These are phyloP conservation scores for Lophochroa leadbeateri DNA, from an alignment of 2,113 vertebrate species.

Conservation along the genomic window DNA sequence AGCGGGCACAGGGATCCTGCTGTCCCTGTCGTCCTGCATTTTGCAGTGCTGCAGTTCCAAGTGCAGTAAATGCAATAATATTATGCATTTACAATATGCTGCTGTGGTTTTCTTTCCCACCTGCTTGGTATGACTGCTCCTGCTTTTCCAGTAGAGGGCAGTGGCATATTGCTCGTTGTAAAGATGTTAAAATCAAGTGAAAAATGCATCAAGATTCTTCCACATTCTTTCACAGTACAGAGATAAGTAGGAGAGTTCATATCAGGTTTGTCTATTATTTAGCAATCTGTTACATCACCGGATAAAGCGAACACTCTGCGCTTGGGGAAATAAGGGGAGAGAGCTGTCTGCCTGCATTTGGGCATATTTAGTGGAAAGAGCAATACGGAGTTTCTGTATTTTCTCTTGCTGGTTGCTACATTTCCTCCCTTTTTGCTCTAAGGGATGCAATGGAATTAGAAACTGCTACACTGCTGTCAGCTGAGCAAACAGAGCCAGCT, in stretches of 20 bases:
- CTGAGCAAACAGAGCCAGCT: slow-evolving; percentile 9
- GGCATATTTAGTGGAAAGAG: background rate
- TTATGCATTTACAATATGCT: background rate
- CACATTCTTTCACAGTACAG: background rate
- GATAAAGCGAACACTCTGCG: slow-evolving; percentile 21
- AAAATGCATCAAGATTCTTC: background rate
- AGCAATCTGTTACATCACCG: slow-evolving; percentile 30
- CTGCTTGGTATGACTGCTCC: rapidly evolving
- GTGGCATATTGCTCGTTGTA: background rate
- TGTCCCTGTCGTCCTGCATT: background rate
- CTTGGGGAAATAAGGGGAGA: background rate
- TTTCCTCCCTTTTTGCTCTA: slow-evolving; percentile 1
- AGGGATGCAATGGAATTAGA: background rate
- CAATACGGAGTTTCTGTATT: background rate
- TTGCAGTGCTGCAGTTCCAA: background rate
- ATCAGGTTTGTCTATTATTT: slow-evolving; percentile 44
- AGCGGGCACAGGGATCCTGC: background rate
- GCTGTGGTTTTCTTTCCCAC: background rate
- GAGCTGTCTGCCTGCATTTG: slow-evolving; percentile 26
- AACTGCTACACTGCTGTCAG: background rate
- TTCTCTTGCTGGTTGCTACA: background rate
- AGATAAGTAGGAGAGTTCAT: slow-evolving; percentile 51
- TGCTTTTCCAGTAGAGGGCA: slow-evolving; percentile 64
- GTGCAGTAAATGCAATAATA: background rate
- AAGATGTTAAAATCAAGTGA: background rate